These are phyloP conservation scores for Anguilla pacifica DNA, from an alignment of 2,797 vertebrate genomes.

Conservation along the genomic window DNA sequence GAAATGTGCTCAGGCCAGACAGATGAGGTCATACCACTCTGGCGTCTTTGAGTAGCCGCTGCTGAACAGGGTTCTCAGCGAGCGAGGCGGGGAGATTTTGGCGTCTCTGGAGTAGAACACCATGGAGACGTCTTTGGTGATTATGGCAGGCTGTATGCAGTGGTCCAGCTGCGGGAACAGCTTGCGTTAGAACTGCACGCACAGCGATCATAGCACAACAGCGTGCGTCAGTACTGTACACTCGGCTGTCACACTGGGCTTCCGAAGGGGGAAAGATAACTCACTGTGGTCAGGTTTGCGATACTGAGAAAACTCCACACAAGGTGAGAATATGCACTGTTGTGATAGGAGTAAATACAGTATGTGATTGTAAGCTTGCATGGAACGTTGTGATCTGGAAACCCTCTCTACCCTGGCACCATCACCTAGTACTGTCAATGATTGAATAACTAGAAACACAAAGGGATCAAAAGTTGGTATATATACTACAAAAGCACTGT, in stretches of 20 bases:
- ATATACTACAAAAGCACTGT: not conserved
- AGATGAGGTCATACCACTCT: conserved; percentile 80
- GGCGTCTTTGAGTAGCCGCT: conserved; percentile 93
- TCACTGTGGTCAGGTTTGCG: not conserved
- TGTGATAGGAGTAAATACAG: not conserved
- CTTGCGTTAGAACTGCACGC: not conserved
- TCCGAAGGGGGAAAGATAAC: not conserved
- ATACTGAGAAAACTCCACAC: not conserved
- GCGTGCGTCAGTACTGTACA: not conserved
- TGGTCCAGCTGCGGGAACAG: conserved; percentile 84
- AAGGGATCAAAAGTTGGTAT: not conserved
- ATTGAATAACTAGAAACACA: not conserved
- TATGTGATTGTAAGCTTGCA: not conserved
- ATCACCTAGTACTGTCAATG: not conserved
- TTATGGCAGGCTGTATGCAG: conserved; percentile 96
- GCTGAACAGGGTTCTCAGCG: conserved; percentile 92
- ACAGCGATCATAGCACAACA: not conserved
- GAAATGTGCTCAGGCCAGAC: not conserved
- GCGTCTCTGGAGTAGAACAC: conserved; percentile 97
- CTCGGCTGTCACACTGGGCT: not conserved
- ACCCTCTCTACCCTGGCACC: not conserved
- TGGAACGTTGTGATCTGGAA: too few species aligned
- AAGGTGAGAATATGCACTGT: not conserved
- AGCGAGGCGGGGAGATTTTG: conserved; percentile 93
- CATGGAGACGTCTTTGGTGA: conserved; percentile 98